Conservation (phyloP, 2,113 vertebrate genomes). For the Anoura caudifer region DNA sequence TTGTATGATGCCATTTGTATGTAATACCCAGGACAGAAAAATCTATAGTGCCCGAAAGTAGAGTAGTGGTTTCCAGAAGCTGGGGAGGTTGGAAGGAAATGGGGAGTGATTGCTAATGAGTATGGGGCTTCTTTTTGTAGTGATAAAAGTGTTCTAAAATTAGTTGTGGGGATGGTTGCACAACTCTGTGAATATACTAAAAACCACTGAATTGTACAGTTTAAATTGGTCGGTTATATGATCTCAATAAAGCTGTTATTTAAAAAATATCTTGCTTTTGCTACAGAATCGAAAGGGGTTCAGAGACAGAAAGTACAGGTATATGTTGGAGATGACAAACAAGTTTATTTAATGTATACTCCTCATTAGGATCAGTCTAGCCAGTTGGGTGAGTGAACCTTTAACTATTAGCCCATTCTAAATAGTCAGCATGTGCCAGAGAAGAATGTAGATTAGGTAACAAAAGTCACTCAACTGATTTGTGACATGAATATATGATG, state of each 20-base stretch:
- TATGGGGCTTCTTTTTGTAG: not conserved
- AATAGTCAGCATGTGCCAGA: not conserved
- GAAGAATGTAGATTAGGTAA: not conserved
- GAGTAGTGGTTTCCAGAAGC: not conserved
- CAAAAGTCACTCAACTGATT: conserved; percentile 18
- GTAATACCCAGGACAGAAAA: not conserved
- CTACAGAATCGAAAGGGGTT: not conserved
- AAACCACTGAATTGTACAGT: too few relatives aligned
- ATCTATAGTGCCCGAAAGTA: not conserved
- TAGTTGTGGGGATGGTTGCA: too few relatives aligned
- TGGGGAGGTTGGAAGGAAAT: not conserved
- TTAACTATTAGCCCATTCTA: not conserved
- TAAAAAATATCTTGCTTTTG: not conserved
- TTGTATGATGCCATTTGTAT: not conserved
- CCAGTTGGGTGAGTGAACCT: not conserved
- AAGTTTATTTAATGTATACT: not conserved
- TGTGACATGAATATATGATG: not conserved
- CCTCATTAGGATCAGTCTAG: not conserved
- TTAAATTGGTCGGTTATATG: too few relatives aligned
- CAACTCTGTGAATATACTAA: too few relatives aligned
- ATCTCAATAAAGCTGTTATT: too few relatives aligned
- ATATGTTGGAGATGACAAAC: not conserved
- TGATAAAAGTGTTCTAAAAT: not conserved
- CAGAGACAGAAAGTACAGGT: not conserved
- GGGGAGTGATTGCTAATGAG: not conserved